phyloP scores from a whole-genome alignment of 2,797 vertebrate genomes.

The Glyptemys insculpta region DNA sequence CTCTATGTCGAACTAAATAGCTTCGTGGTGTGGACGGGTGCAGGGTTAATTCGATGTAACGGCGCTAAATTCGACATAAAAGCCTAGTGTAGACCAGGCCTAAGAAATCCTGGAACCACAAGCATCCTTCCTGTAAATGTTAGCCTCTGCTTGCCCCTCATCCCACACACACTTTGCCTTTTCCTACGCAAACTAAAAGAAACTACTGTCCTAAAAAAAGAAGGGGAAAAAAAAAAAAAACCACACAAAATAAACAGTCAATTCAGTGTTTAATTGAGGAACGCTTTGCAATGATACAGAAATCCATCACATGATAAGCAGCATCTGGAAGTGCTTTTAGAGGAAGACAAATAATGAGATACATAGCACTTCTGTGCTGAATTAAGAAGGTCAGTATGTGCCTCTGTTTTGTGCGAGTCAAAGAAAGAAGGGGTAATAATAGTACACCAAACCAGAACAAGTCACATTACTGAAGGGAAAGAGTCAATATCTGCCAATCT shows the following conservation, averaged over 20 bases:
- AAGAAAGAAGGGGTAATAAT: slow-evolving; percentile 54
- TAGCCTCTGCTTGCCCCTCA: background rate
- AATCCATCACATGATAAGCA: slow-evolving; percentile 70
- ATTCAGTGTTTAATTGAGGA: slow-evolving; percentile 62
- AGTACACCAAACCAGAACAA: slow-evolving; percentile 56
- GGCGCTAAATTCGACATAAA: too few species aligned
- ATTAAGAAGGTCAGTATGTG: slow-evolving; percentile 54
- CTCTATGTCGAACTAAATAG: too few species aligned
- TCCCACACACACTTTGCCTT: slow-evolving; percentile 28
- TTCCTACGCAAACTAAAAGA: slow-evolving; percentile 70
- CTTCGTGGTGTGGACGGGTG: too few species aligned
- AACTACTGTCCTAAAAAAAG: slow-evolving; percentile 57
- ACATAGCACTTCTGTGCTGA: slow-evolving; percentile 53
- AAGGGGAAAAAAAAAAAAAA: background rate
- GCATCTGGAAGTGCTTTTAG: slow-evolving; percentile 57
- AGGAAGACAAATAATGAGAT: slow-evolving; percentile 35
- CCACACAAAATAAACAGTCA: slow-evolving; percentile 42
- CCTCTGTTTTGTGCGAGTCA: slow-evolving; percentile 43
- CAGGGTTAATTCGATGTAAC: too few species aligned
- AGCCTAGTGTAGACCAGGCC: too few species aligned
- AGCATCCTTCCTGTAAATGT: slow-evolving; percentile 1
- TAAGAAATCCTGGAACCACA: background rate
- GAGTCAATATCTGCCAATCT: slow-evolving; percentile 54
- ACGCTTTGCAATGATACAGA: slow-evolving; percentile 57
- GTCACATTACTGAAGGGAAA: slow-evolving; percentile 21